phyloP scores from a whole-genome alignment of 1,140 invertebrate genomes.

The Caerostris extrusa region DNA sequence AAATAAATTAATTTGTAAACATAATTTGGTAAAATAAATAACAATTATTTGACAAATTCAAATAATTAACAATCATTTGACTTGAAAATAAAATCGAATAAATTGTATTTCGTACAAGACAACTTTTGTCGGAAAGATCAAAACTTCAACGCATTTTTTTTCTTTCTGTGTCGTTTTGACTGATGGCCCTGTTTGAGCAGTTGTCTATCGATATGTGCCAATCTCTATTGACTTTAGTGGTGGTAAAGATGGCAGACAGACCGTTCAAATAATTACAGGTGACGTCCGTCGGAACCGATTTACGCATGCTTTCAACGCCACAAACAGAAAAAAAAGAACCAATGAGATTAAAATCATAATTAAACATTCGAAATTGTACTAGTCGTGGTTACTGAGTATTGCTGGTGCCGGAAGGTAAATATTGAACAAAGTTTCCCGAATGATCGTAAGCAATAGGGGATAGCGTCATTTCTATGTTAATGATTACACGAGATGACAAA shows the following conservation, averaged over 20 bases:
- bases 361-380: background rate
- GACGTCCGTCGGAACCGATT: background rate
- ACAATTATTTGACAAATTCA: too few species aligned
- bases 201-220: background rate
- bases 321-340: background rate
- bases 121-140: too few species aligned
- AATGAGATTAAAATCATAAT: background rate
- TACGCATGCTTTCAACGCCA: background rate
- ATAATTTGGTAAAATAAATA: too few species aligned
- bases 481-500: background rate
- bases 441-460: background rate
- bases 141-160: slow-evolving; percentile 4
- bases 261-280: background rate
- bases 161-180: background rate
- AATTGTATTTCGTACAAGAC: too few species aligned
- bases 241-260: background rate
- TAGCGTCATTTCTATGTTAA: slow-evolving; percentile 35
- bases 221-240: background rate
- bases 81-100: too few species aligned
- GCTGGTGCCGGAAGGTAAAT: background rate
- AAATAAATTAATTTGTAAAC: too few species aligned
- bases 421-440: background rate
- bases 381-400: background rate
- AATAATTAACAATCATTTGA: too few species aligned
- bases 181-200: background rate